A percentile compares a stretch with the other conserved stretches of the same genome.
Conservation (phyloP, 2,797 vertebrate genomes). For the Microhierax caerulescens region DNA sequence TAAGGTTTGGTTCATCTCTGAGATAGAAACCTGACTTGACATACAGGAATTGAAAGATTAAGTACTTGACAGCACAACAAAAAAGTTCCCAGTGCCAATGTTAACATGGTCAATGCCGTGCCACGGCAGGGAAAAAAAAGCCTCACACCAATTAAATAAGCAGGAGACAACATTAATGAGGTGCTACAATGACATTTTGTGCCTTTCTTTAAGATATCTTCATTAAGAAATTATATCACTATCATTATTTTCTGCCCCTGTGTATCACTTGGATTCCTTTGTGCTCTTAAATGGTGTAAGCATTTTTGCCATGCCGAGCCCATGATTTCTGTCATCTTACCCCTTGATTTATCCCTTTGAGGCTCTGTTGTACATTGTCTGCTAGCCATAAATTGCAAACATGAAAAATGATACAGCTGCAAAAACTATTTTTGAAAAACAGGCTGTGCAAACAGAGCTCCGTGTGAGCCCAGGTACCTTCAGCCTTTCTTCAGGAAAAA, state of each 20-base stretch:
- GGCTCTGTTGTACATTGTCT: not conserved
- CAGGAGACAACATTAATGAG: not conserved
- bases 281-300: not conserved
- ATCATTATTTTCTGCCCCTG: not conserved
- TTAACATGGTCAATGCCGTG: not conserved
- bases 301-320: not conserved
- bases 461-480: not conserved
- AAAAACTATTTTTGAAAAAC: not conserved
- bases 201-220: not conserved
- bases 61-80: constrained; percentile 4
- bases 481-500: not conserved
- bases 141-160: constrained; percentile 10
- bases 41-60: not conserved
- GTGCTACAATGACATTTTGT: not conserved
- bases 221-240: not conserved
- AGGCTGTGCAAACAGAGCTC: not conserved
- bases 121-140: constrained; percentile 13
- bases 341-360: not conserved
- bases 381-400: not conserved
- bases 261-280: not conserved
- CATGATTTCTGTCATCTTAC: not conserved
- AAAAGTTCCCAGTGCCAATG: not conserved
- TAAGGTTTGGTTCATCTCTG: not conserved
- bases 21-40: not conserved
- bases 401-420: constrained; percentile 19